Evolutionary conservation across 2,888 invertebrate species (phyloP).

Genomic region (Melitaea athalia): DNA sequence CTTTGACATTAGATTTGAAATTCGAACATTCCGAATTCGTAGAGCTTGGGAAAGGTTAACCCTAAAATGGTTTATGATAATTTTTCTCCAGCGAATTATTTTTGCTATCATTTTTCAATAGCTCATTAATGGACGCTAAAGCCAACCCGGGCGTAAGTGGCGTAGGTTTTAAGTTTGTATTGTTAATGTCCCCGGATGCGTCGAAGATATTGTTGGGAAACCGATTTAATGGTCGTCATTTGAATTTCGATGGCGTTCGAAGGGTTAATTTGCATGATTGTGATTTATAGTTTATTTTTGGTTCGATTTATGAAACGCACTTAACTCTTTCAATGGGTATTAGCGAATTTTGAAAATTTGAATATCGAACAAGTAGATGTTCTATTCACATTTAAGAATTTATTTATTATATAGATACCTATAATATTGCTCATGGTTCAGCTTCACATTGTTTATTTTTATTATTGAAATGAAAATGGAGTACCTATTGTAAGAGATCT

Average conservation of each 20-base stretch:
- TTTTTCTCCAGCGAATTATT: constrained; percentile 68
- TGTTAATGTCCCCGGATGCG: constrained; percentile 59
- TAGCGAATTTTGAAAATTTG: constrained; percentile 17
- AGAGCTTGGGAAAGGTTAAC: constrained; percentile 61
- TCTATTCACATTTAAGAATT: neutral
- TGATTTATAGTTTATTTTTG: constrained; percentile 75
- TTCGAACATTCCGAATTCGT: constrained; percentile 27
- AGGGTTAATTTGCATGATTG: constrained; percentile 78
- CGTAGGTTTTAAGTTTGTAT: constrained; percentile 57
- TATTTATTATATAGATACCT: neutral
- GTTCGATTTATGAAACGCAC: constrained; percentile 35
- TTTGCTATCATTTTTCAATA: constrained; percentile 82
- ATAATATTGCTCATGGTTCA: neutral
- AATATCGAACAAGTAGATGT: neutral
- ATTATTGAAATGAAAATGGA: neutral
- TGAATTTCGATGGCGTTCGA: constrained; percentile 71
- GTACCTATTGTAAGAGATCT: no score
- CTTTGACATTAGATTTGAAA: constrained; percentile 39
- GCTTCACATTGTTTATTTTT: no score
- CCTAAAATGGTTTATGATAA: constrained; percentile 76
- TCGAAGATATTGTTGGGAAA: constrained; percentile 66
- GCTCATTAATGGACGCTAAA: constrained; percentile 73
- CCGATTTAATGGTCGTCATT: constrained; percentile 78
- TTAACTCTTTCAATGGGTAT: constrained; percentile 18
- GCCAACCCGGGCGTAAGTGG: constrained; percentile 71